phyloP scores from a whole-genome alignment of 2,797 vertebrate species.

The Enteromius mattozi region DNA sequence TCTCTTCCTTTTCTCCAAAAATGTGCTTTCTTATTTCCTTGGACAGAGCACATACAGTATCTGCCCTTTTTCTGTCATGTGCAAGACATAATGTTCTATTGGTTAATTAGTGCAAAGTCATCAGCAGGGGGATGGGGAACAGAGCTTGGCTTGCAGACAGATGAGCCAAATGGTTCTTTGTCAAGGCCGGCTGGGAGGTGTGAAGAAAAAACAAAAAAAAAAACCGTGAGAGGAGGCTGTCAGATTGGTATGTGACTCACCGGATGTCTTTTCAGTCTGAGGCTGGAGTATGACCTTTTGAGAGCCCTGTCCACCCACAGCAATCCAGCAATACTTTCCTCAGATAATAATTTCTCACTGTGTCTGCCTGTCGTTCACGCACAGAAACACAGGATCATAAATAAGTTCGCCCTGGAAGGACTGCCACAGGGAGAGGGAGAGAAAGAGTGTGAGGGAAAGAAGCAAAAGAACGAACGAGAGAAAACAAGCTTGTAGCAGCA shows the following conservation, averaged over 20 bases:
- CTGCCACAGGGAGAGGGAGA: constrained; percentile 63
- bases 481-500: constrained; percentile 63
- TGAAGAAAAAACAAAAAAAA: background rate
- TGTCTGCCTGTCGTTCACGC: constrained; percentile 64
- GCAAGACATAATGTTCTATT: constrained; percentile 39
- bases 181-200: constrained; percentile 39
- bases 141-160: constrained; percentile 49
- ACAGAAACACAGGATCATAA: constrained; percentile 64
- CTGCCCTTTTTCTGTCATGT: constrained; percentile 25
- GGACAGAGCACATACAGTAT: background rate
- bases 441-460: constrained; percentile 61
- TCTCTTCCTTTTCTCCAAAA: background rate
- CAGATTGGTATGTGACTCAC: constrained; percentile 51
- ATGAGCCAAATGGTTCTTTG: constrained; percentile 54
- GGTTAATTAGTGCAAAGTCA: constrained; percentile 52
- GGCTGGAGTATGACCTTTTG: constrained; percentile 51
- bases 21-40: background rate
- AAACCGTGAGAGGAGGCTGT: constrained; percentile 50
- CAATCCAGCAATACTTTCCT: constrained; percentile 50
- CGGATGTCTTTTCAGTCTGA: constrained; percentile 55
- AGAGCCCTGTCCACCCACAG: constrained; percentile 55
- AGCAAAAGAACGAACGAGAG: background rate
- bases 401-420: constrained; percentile 69
- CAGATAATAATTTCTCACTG: constrained; percentile 52
- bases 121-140: constrained; percentile 31